Conservation (phyloP, 1,140 invertebrate genomes). For the Helicoverpa zea region DNA sequence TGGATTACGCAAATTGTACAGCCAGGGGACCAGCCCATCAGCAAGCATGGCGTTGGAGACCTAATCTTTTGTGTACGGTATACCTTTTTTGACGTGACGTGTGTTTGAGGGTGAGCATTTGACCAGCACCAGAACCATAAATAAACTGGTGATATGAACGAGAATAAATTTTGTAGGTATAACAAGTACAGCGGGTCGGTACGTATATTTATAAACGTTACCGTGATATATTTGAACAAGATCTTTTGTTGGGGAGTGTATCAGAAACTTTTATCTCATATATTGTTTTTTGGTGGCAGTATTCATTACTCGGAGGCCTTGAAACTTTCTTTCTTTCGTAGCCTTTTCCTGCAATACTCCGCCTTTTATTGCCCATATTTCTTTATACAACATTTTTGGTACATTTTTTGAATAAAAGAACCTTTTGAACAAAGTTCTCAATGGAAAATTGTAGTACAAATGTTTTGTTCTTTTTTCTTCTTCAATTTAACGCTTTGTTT, state of each 20-base stretch:
- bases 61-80: no score
- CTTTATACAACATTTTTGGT: conserved; percentile 11
- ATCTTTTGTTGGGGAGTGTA: conserved; percentile 35
- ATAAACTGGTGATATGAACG: no score
- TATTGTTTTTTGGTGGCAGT: conserved; percentile 40
- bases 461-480: not conserved
- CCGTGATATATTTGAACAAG: conserved; percentile 18
- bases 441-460: not conserved
- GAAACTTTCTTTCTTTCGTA: conserved; percentile 2
- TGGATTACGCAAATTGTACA: no score
- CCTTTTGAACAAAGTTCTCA: not conserved
- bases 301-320: conserved; percentile 22
- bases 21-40: no score
- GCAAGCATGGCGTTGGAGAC: no score
- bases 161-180: no score
- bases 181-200: not conserved
- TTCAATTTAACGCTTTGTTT: not conserved
- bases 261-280: conserved; percentile 38
- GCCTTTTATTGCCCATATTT: conserved; percentile 23
- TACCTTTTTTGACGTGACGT: no score
- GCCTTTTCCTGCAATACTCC: conserved; percentile 13
- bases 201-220: not conserved
- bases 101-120: no score
- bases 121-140: no score
- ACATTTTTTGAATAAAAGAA: not conserved